Evolutionary conservation across 2,797 vertebrate species (phyloP).

Genomic region (Danio jaintianensis): DNA sequence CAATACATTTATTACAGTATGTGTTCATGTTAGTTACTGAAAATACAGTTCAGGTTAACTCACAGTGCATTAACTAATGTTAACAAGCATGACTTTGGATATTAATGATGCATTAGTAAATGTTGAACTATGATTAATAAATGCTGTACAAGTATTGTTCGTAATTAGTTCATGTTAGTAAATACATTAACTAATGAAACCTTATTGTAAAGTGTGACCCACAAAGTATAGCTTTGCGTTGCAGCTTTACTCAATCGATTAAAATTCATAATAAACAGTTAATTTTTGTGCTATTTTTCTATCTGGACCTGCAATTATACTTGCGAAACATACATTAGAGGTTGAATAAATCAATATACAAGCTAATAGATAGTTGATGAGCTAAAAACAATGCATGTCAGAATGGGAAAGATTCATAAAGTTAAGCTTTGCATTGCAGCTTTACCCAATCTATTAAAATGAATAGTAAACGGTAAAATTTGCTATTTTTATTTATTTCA

Average conservation of each 20-base stretch:
- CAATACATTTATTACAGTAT: too few relatives aligned
- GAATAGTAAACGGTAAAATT: conserved; percentile 37
- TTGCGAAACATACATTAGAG: conserved; percentile 19
- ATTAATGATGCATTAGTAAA: too few relatives aligned
- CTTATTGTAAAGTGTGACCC: too few relatives aligned
- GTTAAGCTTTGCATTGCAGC: not conserved
- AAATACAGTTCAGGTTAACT: too few relatives aligned
- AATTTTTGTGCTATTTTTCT: conserved; percentile 35
- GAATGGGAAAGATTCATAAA: conserved; percentile 16
- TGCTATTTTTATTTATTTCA: conserved; percentile 7
- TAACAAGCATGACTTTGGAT: too few relatives aligned
- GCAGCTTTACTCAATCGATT: conserved; percentile 25
- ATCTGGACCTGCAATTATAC: not conserved
- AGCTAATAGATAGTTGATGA: conserved; percentile 44
- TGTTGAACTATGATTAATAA: too few relatives aligned
- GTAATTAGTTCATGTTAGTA: too few relatives aligned
- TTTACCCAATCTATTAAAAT: conserved; percentile 19
- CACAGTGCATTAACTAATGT: too few relatives aligned
- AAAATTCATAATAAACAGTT: conserved; percentile 8
- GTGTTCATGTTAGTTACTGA: too few relatives aligned
- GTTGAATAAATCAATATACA: conserved; percentile 44
- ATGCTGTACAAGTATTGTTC: too few relatives aligned
- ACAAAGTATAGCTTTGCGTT: not conserved
- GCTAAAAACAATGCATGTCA: conserved; percentile 36
- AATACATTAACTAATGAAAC: too few relatives aligned